Evolutionary conservation across 2,113 vertebrate species (phyloP).

Genomic region (Onychorhynchus coronatus): DNA sequence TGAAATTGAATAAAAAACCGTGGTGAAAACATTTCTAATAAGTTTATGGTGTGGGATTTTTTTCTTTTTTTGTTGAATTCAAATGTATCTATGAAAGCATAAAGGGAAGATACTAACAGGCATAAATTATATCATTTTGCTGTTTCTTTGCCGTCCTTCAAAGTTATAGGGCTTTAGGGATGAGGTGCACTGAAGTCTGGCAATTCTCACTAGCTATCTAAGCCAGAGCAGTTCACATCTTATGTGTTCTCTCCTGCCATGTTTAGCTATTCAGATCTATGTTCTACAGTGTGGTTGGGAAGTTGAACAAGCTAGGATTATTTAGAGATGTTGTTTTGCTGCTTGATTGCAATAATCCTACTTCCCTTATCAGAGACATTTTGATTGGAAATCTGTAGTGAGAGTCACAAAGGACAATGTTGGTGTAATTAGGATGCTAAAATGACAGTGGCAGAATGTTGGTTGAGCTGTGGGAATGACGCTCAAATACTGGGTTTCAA

Average conservation of each 20-base stretch:
- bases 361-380: conserved; percentile 14
- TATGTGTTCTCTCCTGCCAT: not conserved
- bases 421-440: conserved; percentile 35
- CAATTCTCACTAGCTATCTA: not conserved
- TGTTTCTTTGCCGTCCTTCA: not conserved
- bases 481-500: conserved; percentile 11
- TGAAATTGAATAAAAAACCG: not conserved
- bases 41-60: not conserved
- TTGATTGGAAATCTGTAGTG: conserved; percentile 41
- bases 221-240: not conserved
- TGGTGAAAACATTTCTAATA: not conserved
- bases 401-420: conserved; percentile 40
- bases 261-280: not conserved
- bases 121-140: not conserved
- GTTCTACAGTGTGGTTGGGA: not conserved
- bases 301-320: not conserved
- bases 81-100: not conserved
- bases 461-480: not conserved
- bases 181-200: not conserved
- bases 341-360: not conserved
- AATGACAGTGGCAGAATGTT: conserved; percentile 32
- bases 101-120: not conserved
- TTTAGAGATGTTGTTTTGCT: conserved; percentile 9
- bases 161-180: not conserved
- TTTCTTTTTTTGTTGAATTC: not conserved